Base-by-base conservation (phyloP, 2,888 invertebrate genomes). In the Sceliomorpha sp. region DNA sequence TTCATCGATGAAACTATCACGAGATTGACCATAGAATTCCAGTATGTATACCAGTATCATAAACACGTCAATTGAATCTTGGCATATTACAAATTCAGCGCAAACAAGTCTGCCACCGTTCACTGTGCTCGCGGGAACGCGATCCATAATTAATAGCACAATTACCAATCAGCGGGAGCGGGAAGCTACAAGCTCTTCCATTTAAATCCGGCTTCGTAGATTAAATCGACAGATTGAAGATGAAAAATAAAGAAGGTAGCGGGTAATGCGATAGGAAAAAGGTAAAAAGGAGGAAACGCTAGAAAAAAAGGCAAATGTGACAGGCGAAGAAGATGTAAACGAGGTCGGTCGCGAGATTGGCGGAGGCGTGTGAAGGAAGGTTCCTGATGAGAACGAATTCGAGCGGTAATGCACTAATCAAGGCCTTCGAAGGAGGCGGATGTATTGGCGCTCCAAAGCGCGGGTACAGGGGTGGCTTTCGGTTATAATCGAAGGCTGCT, bases 401-500 rank as follows among this genome's bases (percentile, higher is more conserved):
- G 73, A 74, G 76, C 76, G 79, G 80, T 81, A 83, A 83, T 82
- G 81, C 78, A 81, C 84, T 82, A 83, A 86, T 85, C 82, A 84
- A 84, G 79, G 81, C 74, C 73, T 77, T 80, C 78, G 76, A 76
- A 79, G 77, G 76, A 20, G 20, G 74, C 78, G 76, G 79, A 81
- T 81, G 80, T 81, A 83, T 81, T 78, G 78, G 73, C 67, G 76
- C 71, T 74, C 73, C 72, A 73, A 73, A 73, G 74, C 27, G 75
- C 68, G 75, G 66, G 69, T 63, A 14, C 73, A 70, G 73, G 76
- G 80, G 77, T 44, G 58, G 64, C 34, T 80, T 85, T 82, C 70
- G 78, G 80, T 85, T 85, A 83, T 85, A 83, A 84, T 84, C 85
- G 85, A 85, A 81, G 83, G 79, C 76, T 79, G 82, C 78, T 79